Evolutionary conservation across 2,797 vertebrate genomes (phyloP).

Genomic region (Anisognathus igniventris): DNA sequence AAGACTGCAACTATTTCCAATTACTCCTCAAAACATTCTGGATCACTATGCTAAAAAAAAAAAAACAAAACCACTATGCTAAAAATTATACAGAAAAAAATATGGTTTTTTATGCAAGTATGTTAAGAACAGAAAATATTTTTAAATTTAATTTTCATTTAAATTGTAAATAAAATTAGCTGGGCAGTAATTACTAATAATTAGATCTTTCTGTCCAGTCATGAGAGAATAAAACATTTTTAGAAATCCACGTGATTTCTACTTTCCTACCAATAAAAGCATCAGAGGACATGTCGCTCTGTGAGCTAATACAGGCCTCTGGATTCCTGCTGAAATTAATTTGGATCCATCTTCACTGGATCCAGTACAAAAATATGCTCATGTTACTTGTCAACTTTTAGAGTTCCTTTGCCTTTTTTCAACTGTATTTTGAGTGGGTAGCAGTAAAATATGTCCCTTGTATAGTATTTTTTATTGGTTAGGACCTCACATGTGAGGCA

Average conservation of each 20-base stretch:
- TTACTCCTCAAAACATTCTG: neutral
- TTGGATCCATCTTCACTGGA: neutral
- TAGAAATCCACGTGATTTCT: neutral
- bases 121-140: neutral
- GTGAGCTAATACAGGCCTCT: neutral
- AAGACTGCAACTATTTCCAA: neutral
- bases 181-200: neutral
- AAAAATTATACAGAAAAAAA: neutral
- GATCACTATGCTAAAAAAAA: neutral
- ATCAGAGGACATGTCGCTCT: neutral
- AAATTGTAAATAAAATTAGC: neutral
- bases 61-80: neutral
- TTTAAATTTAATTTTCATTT: neutral
- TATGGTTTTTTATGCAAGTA: neutral
- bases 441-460: neutral
- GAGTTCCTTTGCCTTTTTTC: neutral
- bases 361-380: neutral
- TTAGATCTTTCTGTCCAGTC: neutral
- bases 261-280: neutral
- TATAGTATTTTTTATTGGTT: neutral
- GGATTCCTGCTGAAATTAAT: neutral
- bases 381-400: neutral
- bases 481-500: neutral
- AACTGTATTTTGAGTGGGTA: neutral
- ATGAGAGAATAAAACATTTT: neutral